Conservation (phyloP, 1,140 invertebrate genomes). For the Orius insidiosus region DNA sequence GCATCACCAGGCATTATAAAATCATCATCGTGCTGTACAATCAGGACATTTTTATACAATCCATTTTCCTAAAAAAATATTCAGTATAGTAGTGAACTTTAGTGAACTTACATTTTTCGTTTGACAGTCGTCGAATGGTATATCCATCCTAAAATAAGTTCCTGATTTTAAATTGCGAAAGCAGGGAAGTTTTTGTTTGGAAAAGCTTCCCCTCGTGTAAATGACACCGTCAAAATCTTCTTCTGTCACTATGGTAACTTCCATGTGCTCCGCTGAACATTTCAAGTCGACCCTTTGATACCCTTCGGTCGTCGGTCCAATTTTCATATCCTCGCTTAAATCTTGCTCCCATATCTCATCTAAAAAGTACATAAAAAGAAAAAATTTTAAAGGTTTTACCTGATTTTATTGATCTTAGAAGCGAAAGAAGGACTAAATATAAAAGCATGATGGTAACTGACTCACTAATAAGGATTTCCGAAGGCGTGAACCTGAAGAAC, state of each 20-base stretch:
- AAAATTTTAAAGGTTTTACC: too few species aligned
- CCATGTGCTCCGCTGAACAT: slow-evolving; percentile 36
- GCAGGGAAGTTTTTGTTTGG: slow-evolving; percentile 32
- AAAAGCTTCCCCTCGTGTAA: slow-evolving; percentile 39
- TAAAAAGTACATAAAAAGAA: too few species aligned
- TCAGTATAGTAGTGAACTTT: too few species aligned
- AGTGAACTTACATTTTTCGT: slow-evolving; percentile 28
- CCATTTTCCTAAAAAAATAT: slow-evolving; percentile 29
- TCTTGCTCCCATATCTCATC: slow-evolving; percentile 32
- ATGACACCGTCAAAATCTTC: slow-evolving; percentile 40
- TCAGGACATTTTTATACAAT: slow-evolving; percentile 34
- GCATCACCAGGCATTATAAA: slow-evolving; percentile 42
- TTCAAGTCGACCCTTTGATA: slow-evolving; percentile 33
- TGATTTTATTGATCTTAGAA: too few species aligned
- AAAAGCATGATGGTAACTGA: too few species aligned
- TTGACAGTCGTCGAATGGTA: slow-evolving; percentile 35
- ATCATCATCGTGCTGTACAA: slow-evolving; percentile 42
- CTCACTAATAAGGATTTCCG: too few species aligned
- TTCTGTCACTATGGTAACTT: slow-evolving; percentile 31
- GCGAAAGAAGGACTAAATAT: too few species aligned
- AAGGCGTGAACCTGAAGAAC: too few species aligned
- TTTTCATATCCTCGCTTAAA: slow-evolving; percentile 32
- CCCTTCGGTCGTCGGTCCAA: slow-evolving; percentile 34
- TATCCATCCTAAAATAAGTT: slow-evolving; percentile 32
- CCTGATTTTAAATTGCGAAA: slow-evolving; percentile 32